Evolutionary conservation across 2,113 vertebrate genomes (phyloP), one percentile per base, ranked within the genome.

Genomic region (Danio rerio): DNA sequence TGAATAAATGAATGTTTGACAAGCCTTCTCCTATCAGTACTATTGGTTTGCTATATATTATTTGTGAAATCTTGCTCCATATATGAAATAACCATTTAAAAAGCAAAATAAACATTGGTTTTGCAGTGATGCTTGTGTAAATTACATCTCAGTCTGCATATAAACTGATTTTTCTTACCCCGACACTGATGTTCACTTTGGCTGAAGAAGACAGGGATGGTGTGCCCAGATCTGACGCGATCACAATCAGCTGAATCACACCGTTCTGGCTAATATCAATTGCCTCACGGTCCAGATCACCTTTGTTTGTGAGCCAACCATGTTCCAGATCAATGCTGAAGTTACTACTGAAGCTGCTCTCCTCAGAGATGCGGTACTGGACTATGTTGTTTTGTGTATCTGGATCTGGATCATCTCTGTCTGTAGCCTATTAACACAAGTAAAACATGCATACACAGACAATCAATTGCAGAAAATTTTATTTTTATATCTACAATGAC

Each of bases 211-310:
- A 94, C 71, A 83, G 74, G 0, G 80, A 45, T 0, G 95, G 93
- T 0, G 1, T 0, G 0, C 97, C 98, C 0, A 89, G 88, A 86
- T 99, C 98, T 1, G 94, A 87, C 58, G 96, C 95, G 0, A 85
- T 85, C 78, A 98, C 92, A 0, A 81, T 94, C 77, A 99, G 87
- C 49, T 91, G 78, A 3, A 98, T 91, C 42, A 65, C 90, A 1
- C 97, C 98, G 0, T 20, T 63, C 9, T 93, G 85, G 0, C 9
- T 0, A 0, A 87, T 83, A 9, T 96, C 89, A 2, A 98, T 63
- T 40, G 89, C 93, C 86, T 99, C 98, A 0, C 94, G 88, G 86
- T 99, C 96, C 88, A 99, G 88, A 0, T 78, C 80, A 9, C 71
- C 88, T 0, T 1, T 79, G 87, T 92, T 97, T 53, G 0, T 85